Evolutionary conservation across 2,797 vertebrate genomes (phyloP).

Genomic region (Onychomys leucogaster): DNA sequence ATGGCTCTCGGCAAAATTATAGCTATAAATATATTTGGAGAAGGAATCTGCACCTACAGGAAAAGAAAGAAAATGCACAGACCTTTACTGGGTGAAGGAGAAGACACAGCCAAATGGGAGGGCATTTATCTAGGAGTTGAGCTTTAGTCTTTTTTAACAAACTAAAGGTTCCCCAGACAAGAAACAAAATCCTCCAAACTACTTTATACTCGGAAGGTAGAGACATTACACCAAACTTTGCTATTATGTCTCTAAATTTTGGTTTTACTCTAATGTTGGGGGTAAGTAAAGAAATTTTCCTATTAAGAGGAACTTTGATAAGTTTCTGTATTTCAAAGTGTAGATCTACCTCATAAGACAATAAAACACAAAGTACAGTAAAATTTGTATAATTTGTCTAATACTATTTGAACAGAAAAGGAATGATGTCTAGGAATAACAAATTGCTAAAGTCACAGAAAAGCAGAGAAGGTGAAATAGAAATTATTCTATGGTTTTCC

Average conservation of each 20-base stretch:
- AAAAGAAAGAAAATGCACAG: not conserved
- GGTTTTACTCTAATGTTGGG: not conserved
- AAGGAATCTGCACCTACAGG: not conserved
- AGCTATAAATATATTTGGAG: not conserved
- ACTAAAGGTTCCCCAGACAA: not conserved
- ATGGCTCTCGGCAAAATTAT: no score
- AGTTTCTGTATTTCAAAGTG: not conserved
- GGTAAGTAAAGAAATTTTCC: not conserved
- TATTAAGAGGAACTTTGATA: not conserved
- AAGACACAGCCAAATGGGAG: not conserved
- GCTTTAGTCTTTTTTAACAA: not conserved
- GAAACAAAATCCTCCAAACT: not conserved
- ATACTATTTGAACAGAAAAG: not conserved
- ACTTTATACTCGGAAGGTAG: not conserved
- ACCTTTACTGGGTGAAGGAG: not conserved
- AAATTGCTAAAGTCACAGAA: not conserved
- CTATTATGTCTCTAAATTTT: not conserved
- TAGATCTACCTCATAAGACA: not conserved
- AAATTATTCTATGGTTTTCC: constrained; percentile 25
- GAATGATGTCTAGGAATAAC: not conserved
- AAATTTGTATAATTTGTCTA: not conserved
- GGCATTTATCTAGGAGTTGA: not conserved
- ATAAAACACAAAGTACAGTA: not conserved
- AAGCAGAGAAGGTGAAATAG: not conserved
- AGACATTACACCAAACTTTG: not conserved